phyloP scores from a whole-genome alignment of 2,113 vertebrate genomes.

The Spea bombifrons region DNA sequence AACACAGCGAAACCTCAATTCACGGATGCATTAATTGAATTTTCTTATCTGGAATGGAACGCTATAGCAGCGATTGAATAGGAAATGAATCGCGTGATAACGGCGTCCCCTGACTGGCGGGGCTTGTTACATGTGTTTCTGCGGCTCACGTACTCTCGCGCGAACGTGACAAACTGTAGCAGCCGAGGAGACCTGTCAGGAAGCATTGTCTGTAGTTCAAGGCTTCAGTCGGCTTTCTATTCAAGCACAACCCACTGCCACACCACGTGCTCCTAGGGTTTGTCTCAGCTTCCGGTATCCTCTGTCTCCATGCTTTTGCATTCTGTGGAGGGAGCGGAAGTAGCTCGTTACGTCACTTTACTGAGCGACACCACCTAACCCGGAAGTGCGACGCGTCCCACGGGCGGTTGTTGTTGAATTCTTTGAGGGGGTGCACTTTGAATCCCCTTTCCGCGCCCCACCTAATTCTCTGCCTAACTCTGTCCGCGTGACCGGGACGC shows the following conservation, averaged over 20 bases:
- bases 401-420: slow-evolving; percentile 37
- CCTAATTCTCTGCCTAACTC: not conserved
- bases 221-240: not conserved
- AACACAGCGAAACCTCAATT: too few species aligned
- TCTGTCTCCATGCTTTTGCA: not conserved
- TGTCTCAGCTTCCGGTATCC: slow-evolving; percentile 6
- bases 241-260: not conserved
- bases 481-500: not conserved
- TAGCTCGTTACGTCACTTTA: slow-evolving; percentile 6
- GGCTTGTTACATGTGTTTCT: too few species aligned
- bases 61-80: too few species aligned
- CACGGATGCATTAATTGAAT: too few species aligned
- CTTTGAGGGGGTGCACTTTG: not conserved
- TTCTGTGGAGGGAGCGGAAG: slow-evolving; percentile 20
- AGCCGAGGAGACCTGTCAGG: not conserved
- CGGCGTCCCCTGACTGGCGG: too few species aligned
- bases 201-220: slow-evolving; percentile 5
- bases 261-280: not conserved
- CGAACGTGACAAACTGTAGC: too few species aligned
- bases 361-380: slow-evolving; percentile 41
- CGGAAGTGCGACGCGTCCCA: slow-evolving; percentile 44
- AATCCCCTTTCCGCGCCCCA: not conserved
- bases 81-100: too few species aligned
- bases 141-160: too few species aligned
- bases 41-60: too few species aligned